A percentile compares a stretch with the other conserved stretches of the same genome.
These are phyloP conservation scores for Leucania comma DNA, from an alignment of 2,888 invertebrate species.

Conservation along the genomic window DNA sequence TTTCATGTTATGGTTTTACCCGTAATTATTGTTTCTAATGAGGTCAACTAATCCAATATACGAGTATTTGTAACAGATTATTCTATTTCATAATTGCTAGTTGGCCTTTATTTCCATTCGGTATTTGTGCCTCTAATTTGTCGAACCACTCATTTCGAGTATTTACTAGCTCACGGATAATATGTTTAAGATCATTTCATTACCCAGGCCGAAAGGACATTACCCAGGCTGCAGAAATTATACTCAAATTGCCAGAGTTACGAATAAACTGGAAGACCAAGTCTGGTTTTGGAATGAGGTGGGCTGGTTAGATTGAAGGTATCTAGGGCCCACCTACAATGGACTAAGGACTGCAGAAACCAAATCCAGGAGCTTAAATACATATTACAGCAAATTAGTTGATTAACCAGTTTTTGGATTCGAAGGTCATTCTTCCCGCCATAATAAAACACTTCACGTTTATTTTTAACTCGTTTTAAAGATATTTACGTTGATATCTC, in stretches of 20 bases:
- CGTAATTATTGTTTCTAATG: not conserved
- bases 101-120: not conserved
- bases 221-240: too few relatives aligned
- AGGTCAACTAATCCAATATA: not conserved
- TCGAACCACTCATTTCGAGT: not conserved
- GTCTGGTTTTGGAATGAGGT: too few relatives aligned
- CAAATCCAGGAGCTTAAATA: too few relatives aligned
- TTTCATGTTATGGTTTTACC: too few relatives aligned
- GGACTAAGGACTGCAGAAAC: too few relatives aligned
- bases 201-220: too few relatives aligned
- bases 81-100: not conserved
- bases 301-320: too few relatives aligned
- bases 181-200: not conserved
- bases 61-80: not conserved
- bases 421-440: not conserved
- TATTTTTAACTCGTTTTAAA: not conserved
- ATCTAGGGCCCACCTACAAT: too few relatives aligned
- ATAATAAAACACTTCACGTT: not conserved
- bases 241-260: too few relatives aligned
- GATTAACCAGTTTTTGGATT: not conserved
- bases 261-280: too few relatives aligned
- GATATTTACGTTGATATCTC: not conserved
- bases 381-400: too few relatives aligned
- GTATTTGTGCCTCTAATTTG: not conserved
- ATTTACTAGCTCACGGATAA: not conserved